Evolutionary conservation across 1,140 invertebrate genomes (phyloP), one percentile per base, ranked within the genome.

Genomic region (Brachionus manjavacas): DNA sequence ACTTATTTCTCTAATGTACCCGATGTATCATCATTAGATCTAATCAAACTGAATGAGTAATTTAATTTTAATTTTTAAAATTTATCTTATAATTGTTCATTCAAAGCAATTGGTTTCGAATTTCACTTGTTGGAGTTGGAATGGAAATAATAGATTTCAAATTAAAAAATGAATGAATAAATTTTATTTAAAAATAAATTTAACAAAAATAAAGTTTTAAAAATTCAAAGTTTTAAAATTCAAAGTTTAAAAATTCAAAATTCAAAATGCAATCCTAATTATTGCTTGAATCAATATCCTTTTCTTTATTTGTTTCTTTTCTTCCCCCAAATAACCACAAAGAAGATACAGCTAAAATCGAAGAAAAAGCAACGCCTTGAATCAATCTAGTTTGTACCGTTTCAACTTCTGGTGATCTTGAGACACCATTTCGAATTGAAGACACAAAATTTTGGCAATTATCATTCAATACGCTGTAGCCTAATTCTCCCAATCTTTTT

Each of bases 141-240:
- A 64, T 81, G 52, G 79, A 81, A 81, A 81, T 81, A 28, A 16
- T 81, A 25, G 41, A 81, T 12, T 81, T 81, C 11, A 46, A 64
- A 46, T 20, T 81, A 43, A 39, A 31, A 39, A 46, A 81, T 7
- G 3, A 20, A 80, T 35, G 31, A 35, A 35, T 7, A 68, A 49
- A 49, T 25, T 43, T 74, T 74, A 16, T 11, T 41, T 11, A 20
- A 1, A 39, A 20, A 41, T 41, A 74, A 74, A 41, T 41, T 23
- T 35, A 23, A 41, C 3, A 20, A 74, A 41, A 74, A 74, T 25
- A 46, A n/a, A n/a, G 6, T 3, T 52, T 20, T 60, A 23, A 8
- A 20, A 20, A 20, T 20, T 20, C 1, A n/a, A n/a, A n/a, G 12
- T 49, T 20, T 55, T 4, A 6, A 20, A 20, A 20, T 20, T 20